These are phyloP conservation scores for Ganaspis sp. DNA, from an alignment of 1,140 invertebrate species.

Conservation along the genomic window DNA sequence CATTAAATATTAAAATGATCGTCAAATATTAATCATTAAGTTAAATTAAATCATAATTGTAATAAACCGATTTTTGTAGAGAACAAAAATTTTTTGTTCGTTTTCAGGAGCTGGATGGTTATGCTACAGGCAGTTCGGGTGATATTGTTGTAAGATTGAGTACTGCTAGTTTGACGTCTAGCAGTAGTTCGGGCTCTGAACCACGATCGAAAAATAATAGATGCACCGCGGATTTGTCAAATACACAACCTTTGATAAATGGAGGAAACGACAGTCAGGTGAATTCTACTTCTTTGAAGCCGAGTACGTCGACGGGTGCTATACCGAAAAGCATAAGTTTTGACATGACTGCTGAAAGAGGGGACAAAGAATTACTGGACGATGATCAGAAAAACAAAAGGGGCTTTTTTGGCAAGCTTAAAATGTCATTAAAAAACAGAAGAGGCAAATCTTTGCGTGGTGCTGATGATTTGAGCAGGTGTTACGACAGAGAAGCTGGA, in stretches of 20 bases:
- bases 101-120: conserved; percentile 54
- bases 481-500: conserved; percentile 72
- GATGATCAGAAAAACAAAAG: conserved; percentile 80
- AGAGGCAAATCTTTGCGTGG: conserved; percentile 77
- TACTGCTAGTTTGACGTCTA: conserved; percentile 75
- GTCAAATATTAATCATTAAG: too few species aligned
- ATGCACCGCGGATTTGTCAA: conserved; percentile 45
- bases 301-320: conserved; percentile 83
- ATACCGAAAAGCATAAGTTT: conserved; percentile 95
- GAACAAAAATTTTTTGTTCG: too few species aligned
- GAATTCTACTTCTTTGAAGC: conserved; percentile 70
- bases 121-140: conserved; percentile 39
- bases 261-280: conserved; percentile 45
- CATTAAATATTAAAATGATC: too few species aligned
- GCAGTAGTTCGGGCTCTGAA: conserved; percentile 73
- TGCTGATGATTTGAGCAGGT: conserved; percentile 72
- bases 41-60: too few species aligned
- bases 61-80: too few species aligned
- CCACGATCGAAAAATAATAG: conserved; percentile 59
- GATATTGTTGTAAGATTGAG: conserved; percentile 71
- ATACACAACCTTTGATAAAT: conserved; percentile 48
- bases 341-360: conserved; percentile 91
- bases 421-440: conserved; percentile 82
- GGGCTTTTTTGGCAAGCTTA: conserved; percentile 83
- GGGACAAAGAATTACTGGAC: conserved; percentile 80